Evolutionary conservation across 2,888 invertebrate genomes (phyloP), one percentile per base, ranked within the genome.

Genomic region (Drosophila borealis): DNA sequence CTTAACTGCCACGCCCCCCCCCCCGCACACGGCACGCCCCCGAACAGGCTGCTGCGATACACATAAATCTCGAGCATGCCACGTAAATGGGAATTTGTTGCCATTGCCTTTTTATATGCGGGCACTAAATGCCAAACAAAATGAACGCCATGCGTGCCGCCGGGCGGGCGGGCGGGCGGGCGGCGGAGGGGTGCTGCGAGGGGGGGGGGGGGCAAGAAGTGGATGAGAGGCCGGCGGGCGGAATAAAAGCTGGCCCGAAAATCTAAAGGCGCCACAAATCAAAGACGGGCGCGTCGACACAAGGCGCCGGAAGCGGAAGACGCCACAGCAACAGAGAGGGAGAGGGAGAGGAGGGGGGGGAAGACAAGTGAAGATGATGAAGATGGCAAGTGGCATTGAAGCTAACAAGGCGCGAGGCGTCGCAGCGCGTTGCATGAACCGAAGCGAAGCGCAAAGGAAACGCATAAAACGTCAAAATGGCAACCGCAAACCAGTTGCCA

Each of bases 391-490:
- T 54, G 74, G 70, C 69, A 45, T 41, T 33, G 60, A 45, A 79
- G 88, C 81, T 79, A 88, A 81, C 72, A 81, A 81, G 81, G 80
- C 88, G 42, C 66, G 65, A 9, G 54, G 29, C 45, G 54, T 46
- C 34, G 19, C 37, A 36, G 50, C 61, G 29, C 61, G 50, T 61
- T 56, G 70, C 60, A 69, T 54, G 53, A 50, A 21, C 21, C 33
- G 17, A 50, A 37, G 0, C 37, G 37, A 6, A 13, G 44, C 44
- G 21, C 55, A 25, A 14, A 33, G 41, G 39, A 57, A 57, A 72
- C 87, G 89, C 81, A 89, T 89, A 79, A 85, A 85, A 80, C 73
- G 86, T 70, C 88, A 88, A 76, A 80, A 82, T 75, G 86, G 69
- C 70, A 80, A 72, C 88, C 85, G 65, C 89, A 88, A 89, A 73